Conservation (phyloP, 2,113 vertebrate species). For the Sinocyclocheilus anophthalmus region DNA sequence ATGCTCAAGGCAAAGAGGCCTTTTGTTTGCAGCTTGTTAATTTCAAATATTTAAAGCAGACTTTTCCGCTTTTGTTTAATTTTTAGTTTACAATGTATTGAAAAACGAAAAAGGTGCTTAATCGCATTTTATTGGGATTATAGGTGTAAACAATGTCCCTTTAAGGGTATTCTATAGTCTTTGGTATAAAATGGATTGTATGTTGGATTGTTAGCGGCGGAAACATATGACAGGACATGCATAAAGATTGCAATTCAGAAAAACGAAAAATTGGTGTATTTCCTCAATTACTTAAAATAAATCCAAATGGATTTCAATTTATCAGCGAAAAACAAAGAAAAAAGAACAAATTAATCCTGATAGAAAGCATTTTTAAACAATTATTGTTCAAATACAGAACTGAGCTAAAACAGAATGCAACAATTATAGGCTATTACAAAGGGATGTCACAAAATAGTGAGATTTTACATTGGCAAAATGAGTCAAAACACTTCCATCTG, state of each 20-base stretch:
- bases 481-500: not conserved
- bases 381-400: not conserved
- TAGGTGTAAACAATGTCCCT: not conserved
- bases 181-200: not conserved
- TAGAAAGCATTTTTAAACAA: not conserved
- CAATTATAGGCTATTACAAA: not conserved
- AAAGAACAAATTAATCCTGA: not conserved
- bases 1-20: not conserved
- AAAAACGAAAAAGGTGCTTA: not conserved
- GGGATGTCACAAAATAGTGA: not conserved
- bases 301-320: not conserved
- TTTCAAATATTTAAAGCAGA: not conserved
- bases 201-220: not conserved
- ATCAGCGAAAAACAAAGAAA: not conserved
- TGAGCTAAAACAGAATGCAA: not conserved
- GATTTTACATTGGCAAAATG: not conserved
- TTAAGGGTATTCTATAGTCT: no score
- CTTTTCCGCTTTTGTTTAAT: not conserved
- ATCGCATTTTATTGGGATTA: not conserved
- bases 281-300: no score
- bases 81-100: not conserved
- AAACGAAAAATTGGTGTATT: not conserved
- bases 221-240: not conserved
- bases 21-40: not conserved
- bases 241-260: not conserved